Conservation (phyloP, 1,140 invertebrate genomes). For the Drosophila arawakana region DNA sequence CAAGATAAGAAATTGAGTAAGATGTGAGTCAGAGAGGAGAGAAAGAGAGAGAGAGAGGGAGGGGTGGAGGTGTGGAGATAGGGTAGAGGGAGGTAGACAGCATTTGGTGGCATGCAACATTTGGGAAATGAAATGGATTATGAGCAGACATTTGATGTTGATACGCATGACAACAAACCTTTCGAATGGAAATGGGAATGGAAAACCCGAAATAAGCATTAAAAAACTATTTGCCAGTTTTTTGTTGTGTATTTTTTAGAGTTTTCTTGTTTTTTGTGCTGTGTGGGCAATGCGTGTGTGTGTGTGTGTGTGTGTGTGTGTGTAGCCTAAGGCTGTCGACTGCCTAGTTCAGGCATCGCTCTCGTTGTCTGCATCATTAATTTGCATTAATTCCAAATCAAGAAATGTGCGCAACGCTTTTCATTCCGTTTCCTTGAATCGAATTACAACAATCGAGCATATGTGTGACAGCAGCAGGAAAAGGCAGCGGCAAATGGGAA, state of each 20-base stretch:
- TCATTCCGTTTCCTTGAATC: constrained; percentile 60
- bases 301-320: background rate
- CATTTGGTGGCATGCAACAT: constrained; percentile 13
- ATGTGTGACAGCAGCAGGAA: constrained; percentile 62
- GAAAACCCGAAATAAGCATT: constrained; percentile 46
- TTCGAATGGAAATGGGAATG: constrained; percentile 17
- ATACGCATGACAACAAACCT: background rate
- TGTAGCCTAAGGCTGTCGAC: background rate
- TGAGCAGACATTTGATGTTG: constrained; percentile 21
- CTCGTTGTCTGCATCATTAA: constrained; percentile 67
- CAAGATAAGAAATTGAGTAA: background rate
- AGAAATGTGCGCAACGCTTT: constrained; percentile 67
- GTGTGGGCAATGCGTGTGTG: background rate
- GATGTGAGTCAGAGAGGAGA: background rate
- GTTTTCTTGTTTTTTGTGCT: background rate
- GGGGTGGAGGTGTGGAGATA: too few relatives aligned
- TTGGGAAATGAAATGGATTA: constrained; percentile 26
- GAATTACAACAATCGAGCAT: constrained; percentile 80
- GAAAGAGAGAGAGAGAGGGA: too few relatives aligned
- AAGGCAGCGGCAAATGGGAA: constrained; percentile 10
- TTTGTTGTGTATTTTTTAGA: background rate
- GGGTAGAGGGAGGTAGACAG: background rate
- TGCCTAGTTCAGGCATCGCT: constrained; percentile 24
- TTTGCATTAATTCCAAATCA: constrained; percentile 84
- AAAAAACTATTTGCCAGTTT: constrained; percentile 73